These are phyloP conservation scores for Macrostomum lignano DNA, from an alignment of 1,140 invertebrate species.

Conservation along the genomic window DNA sequence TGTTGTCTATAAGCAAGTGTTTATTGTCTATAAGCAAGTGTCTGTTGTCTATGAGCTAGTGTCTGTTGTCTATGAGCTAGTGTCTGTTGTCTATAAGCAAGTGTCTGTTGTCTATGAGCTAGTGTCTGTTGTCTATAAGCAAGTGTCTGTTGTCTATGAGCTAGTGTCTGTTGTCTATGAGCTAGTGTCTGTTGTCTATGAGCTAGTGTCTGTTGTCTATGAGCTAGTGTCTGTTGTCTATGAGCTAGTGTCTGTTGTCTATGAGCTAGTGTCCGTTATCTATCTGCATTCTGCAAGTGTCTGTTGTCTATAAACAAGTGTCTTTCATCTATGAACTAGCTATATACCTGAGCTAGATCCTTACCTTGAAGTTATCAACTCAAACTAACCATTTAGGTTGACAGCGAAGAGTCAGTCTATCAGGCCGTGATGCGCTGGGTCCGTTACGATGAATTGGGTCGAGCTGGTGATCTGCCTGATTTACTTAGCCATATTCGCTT, in stretches of 20 bases:
- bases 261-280: neutral
- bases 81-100: neutral
- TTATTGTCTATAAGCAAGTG: neutral
- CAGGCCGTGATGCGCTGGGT: conserved; percentile 8
- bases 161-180: no score
- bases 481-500: conserved; percentile 6
- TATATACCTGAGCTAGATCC: neutral
- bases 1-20: neutral
- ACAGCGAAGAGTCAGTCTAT: conserved; percentile 31
- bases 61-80: neutral
- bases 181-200: conserved; percentile 1
- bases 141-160: neutral
- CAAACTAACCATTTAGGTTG: conserved; percentile 6
- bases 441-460: conserved; percentile 3
- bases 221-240: neutral
- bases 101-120: neutral
- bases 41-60: neutral
- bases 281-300: conserved; percentile 6
- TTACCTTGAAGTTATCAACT: neutral
- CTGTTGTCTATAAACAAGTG: conserved; percentile 2
- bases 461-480: conserved; percentile 5
- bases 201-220: neutral
- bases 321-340: neutral
- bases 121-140: neutral
- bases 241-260: no score